Percentiles rank a stretch among this genome's conserved stretches.
These are phyloP conservation scores for Noctua pronuba DNA, from an alignment of 2,888 invertebrate genomes.

Conservation along the genomic window DNA sequence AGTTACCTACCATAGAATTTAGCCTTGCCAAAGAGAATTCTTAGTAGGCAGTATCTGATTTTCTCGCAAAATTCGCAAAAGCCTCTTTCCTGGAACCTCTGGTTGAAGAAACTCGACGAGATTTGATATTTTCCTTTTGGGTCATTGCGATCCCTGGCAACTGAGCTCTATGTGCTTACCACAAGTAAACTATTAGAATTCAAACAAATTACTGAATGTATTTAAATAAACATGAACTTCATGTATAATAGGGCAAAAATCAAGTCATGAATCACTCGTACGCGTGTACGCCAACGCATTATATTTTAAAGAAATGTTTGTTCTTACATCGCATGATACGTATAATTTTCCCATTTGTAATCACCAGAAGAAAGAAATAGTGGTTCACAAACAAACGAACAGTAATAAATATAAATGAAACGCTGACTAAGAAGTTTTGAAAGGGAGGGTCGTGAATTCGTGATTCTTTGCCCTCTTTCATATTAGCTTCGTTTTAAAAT, in stretches of 20 bases:
- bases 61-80: background rate
- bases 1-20: background rate
- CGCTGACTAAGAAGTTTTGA: constrained; percentile 32
- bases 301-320: constrained; percentile 47
- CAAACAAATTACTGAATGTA: constrained; percentile 14
- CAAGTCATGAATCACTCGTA: constrained; percentile 38
- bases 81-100: background rate
- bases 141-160: background rate
- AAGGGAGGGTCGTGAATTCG: constrained; percentile 37
- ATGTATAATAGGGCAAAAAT: constrained; percentile 21
- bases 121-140: background rate
- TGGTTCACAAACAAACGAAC: constrained; percentile 44
- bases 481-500: constrained; percentile 56
- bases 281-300: constrained; percentile 33
- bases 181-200: constrained; percentile 15
- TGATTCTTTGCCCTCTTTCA: constrained; percentile 25
- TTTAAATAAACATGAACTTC: constrained; percentile 8
- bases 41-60: background rate
- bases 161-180: background rate
- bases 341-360: constrained; percentile 66
- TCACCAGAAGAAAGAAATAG: constrained; percentile 45
- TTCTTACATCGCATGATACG: constrained; percentile 48
- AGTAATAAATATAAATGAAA: constrained; percentile 51
- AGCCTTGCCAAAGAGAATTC: background rate
- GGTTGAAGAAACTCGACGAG: background rate